Evolutionary conservation across 2,888 invertebrate species (phyloP).

Genomic region (Eupithecia vulgata): DNA sequence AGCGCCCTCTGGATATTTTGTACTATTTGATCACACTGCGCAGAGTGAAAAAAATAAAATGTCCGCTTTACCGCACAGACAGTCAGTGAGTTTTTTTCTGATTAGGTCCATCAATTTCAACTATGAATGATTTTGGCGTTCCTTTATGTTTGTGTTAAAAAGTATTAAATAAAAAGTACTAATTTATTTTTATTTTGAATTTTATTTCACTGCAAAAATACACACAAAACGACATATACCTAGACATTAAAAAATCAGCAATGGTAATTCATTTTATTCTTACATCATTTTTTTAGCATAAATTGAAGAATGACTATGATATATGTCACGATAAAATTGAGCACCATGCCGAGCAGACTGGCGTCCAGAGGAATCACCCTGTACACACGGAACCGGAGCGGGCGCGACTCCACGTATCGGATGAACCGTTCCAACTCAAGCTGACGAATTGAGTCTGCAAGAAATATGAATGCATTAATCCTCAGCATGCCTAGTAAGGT

Average conservation of each 20-base stretch:
- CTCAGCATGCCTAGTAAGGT: too few relatives aligned
- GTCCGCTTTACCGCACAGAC: too few relatives aligned
- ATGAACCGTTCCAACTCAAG: neutral
- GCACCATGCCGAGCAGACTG: conserved; percentile 6
- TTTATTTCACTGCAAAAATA: neutral
- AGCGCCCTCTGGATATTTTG: too few relatives aligned
- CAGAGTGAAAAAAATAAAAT: too few relatives aligned
- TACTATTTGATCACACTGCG: too few relatives aligned
- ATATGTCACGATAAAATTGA: neutral
- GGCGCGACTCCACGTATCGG: neutral
- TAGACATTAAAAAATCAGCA: neutral
- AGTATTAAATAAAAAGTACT: too few relatives aligned
- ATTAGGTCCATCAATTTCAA: too few relatives aligned
- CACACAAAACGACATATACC: neutral
- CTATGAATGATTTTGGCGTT: too few relatives aligned
- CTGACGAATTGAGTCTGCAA: neutral
- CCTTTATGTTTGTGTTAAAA: too few relatives aligned
- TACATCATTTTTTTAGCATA: neutral
- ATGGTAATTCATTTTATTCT: neutral
- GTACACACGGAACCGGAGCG: conserved; percentile 1
- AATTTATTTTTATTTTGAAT: too few relatives aligned
- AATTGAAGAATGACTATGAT: neutral
- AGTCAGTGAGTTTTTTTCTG: too few relatives aligned
- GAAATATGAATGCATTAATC: neutral
- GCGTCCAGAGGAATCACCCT: neutral